Evolutionary conservation across 2,113 vertebrate species (phyloP), one percentile per base, ranked within the genome.

Genomic region (Chloroceryle aenea): DNA sequence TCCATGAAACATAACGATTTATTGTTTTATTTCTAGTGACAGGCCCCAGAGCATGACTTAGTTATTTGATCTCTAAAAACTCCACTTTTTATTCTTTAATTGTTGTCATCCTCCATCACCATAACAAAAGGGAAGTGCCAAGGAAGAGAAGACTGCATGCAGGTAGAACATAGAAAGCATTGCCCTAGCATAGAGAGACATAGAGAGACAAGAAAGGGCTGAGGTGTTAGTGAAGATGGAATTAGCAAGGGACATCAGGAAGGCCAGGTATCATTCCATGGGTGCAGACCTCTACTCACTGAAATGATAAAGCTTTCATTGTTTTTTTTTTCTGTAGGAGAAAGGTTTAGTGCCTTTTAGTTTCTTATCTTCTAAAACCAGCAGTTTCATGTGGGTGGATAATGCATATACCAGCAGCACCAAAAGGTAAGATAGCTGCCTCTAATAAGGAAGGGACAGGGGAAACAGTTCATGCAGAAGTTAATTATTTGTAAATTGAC

Each of bases 401-500:
- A 73, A 67, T 16, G 76, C 34, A 64, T 91, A 68, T n/a, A 53
- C 10, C 56, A 91, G 56, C 34, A 50, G n/a, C 2, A 10, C 34
- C 77, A 61, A 61, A 52, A 66, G 52, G 69, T 64, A 80, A 66
- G 58, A 77, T 9, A 56, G n/a, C 21, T 73, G 58, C 43, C n/a
- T 87, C 34, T 56, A 79, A 63, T 56, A 76, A 81, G 58, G 76
- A 62, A 77, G 45, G 52, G 47, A 62, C 34, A 26, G 63, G 42
- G 40, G 59, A 66, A 92, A 27, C 48, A 79, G 34, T 76, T 90
- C 16, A 68, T 18, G 48, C 8, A 58, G 58, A 76, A 79, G 85
- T 91, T 85, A 95, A 93, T 82, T 89, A 87, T 96, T 93, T 68
- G 47, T 85, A 91, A 89, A 84, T 47, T 71, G 66, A 58, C 62